Percentiles rank a stretch among this genome's conserved stretches.
phyloP scores from a whole-genome alignment of 2,797 vertebrate species.

The Malacoraja senta region DNA sequence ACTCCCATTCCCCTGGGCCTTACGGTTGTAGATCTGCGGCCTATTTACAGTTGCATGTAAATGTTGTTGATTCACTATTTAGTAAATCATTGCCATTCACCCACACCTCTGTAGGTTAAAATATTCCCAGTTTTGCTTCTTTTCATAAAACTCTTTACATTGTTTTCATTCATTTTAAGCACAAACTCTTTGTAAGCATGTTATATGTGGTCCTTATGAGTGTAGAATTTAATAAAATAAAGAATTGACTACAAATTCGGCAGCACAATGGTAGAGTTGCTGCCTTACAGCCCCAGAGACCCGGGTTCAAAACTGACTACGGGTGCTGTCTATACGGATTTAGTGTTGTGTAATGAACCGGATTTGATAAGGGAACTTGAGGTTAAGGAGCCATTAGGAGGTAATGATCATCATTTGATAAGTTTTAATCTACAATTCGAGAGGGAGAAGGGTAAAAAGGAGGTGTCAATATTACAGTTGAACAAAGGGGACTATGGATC shows the following conservation, averaged over 20 bases:
- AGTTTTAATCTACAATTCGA: too few species aligned
- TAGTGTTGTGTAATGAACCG: too few species aligned
- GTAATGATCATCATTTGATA: too few species aligned
- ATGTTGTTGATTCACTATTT: background rate
- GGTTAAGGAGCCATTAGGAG: too few species aligned
- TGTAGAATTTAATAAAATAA: background rate
- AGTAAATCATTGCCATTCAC: background rate
- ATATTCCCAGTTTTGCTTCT: background rate
- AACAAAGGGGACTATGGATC: too few species aligned
- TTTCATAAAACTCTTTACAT: background rate
- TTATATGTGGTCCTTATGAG: background rate
- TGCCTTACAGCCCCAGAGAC: too few species aligned
- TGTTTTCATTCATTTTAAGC: background rate
- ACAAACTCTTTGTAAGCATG: background rate
- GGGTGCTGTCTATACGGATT: too few species aligned
- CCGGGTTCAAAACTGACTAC: too few species aligned
- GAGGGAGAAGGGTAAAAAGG: too few species aligned
- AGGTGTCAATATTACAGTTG: too few species aligned
- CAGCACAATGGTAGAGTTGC: too few species aligned
- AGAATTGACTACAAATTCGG: background rate
- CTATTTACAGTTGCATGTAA: background rate
- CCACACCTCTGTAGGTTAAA: background rate
- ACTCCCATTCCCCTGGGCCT: background rate
- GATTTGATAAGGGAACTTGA: too few species aligned
- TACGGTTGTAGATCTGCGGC: background rate